A percentile compares a stretch with the other conserved stretches of the same genome.
Conservation (phyloP, 2,888 invertebrate genomes). For the Cremastinae sp. region DNA sequence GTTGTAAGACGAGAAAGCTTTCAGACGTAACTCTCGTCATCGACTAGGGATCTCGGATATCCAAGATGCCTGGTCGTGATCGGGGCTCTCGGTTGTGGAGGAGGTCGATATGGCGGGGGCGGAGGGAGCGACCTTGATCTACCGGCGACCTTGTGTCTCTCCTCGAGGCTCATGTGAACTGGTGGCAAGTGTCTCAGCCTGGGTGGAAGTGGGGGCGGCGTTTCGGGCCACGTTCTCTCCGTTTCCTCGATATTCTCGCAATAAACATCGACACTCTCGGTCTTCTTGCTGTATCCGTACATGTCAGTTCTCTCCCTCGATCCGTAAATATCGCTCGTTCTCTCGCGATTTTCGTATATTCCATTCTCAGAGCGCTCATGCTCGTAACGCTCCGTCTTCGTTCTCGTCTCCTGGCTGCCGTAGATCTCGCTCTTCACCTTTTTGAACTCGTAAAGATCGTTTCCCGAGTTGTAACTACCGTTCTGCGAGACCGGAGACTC, state of each 20-base stretch:
- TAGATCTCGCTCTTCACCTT: slow-evolving; percentile 76
- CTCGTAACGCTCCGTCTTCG: slow-evolving; percentile 62
- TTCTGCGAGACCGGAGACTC: slow-evolving; percentile 77
- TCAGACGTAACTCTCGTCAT: slow-evolving; percentile 79
- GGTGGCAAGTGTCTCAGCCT: slow-evolving; percentile 85
- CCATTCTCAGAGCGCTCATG: slow-evolving; percentile 65
- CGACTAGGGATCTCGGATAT: slow-evolving; percentile 76
- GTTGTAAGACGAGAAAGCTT: not conserved
- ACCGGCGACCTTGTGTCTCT: slow-evolving; percentile 80
- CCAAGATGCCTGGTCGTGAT: slow-evolving; percentile 76
- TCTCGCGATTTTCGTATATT: slow-evolving; percentile 76
- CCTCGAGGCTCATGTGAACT: slow-evolving; percentile 84
- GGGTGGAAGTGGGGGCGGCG: slow-evolving; percentile 84
- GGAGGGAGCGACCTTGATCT: slow-evolving; percentile 78
- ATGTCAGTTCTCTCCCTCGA: slow-evolving; percentile 73
- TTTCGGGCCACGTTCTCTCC: slow-evolving; percentile 78
- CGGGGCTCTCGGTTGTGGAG: slow-evolving; percentile 77
- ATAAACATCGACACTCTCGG: slow-evolving; percentile 77
- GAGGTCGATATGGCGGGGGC: slow-evolving; percentile 78
- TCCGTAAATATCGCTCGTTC: slow-evolving; percentile 72
- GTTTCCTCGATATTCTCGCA: slow-evolving; percentile 79
- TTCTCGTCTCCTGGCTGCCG: slow-evolving; percentile 66
- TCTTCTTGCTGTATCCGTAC: slow-evolving; percentile 74
- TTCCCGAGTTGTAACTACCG: slow-evolving; percentile 72
- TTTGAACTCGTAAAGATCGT: slow-evolving; percentile 73